Base-by-base conservation (phyloP, 2,888 invertebrate species). In the Nemotelus nigrinus region DNA sequence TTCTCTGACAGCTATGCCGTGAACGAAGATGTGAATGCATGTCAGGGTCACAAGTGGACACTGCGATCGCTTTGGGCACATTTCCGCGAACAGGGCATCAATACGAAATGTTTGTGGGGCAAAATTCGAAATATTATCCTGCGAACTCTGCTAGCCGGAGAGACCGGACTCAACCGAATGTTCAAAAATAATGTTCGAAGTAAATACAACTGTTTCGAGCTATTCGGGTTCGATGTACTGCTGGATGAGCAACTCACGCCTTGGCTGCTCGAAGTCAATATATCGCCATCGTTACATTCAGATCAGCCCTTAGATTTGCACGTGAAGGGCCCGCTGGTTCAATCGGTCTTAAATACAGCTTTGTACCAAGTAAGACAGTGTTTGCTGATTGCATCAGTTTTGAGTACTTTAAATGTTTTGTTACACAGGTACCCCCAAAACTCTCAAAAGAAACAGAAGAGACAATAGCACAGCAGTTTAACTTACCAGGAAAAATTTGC, bases 261-360 rank as follows among this genome's bases (percentile, higher is more conserved):
- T 0, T 99, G 98, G 98, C 89, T 99, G n/a, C 89, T 99, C 80
- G 98, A 99, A 90, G 96, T 95, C 64, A 96, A 96, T 86, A 96
- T 96, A 82, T 96, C 96, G 0, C 96, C 96, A 10, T 94, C 94
- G 45, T 87, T 96, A 74, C 96, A 96, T 88, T 94, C 95, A 72
- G 92, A 95, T 64, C 93, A 95, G 8, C 93, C 94, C 0, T 88
- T 99, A 77, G 99, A 99, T 87, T 90, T 94, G 79, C 94, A 94
- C 83, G 96, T 98, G 65, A 99, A 99, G 85, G 97, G 96, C 0
- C 96, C 96, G 0, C 88, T 99, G 83, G 95, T 98, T 6, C 91
- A 92, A 81, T 94, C 96, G 78, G 91, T 98, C 76, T 92, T 99
- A 81, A 98, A 99, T 87, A 91, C 98, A 80, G 96, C 95, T 44